Conservation (phyloP, 2,888 invertebrate species). For the Acleris literana region DNA sequence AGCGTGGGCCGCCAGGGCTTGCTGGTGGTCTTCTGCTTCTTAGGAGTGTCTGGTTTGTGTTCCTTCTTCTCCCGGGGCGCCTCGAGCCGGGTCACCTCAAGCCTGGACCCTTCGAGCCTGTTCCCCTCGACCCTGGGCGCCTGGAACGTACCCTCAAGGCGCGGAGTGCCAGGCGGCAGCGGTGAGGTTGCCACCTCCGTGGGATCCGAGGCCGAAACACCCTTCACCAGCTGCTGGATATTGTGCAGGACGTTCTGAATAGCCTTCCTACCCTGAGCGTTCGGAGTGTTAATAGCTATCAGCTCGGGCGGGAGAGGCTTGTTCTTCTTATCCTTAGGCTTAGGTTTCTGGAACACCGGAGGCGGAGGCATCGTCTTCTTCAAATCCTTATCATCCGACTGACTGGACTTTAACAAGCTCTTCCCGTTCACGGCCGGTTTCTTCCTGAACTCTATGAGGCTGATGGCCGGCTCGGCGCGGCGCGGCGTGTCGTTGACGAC, state of each 20-base stretch:
- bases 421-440: slow-evolving; percentile 73
- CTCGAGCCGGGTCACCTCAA: slow-evolving; percentile 37
- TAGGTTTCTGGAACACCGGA: slow-evolving; percentile 57
- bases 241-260: slow-evolving; percentile 78
- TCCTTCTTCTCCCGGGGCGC: slow-evolving; percentile 67
- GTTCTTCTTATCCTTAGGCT: slow-evolving; percentile 62
- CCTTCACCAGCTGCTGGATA: slow-evolving; percentile 78
- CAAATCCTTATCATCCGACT: slow-evolving; percentile 61
- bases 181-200: slow-evolving; percentile 74
- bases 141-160: too few species aligned
- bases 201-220: slow-evolving; percentile 73
- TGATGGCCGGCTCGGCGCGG: slow-evolving; percentile 61
- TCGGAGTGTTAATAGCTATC: slow-evolving; percentile 83
- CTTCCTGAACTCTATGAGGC: slow-evolving; percentile 74
- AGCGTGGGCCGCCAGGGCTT: slow-evolving; percentile 89
- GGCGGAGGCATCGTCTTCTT: slow-evolving; percentile 70
- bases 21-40: slow-evolving; percentile 78
- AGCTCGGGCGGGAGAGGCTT: slow-evolving; percentile 82
- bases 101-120: too few species aligned
- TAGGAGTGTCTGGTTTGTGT: slow-evolving; percentile 60
- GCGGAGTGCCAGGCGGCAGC: slow-evolving; percentile 41
- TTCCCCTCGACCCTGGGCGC: too few species aligned
- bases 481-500: slow-evolving; percentile 63
- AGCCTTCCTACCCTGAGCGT: slow-evolving; percentile 70
- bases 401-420: slow-evolving; percentile 72